Conservation (phyloP, 2,888 invertebrate species). For the Mechanitis mazaeus region DNA sequence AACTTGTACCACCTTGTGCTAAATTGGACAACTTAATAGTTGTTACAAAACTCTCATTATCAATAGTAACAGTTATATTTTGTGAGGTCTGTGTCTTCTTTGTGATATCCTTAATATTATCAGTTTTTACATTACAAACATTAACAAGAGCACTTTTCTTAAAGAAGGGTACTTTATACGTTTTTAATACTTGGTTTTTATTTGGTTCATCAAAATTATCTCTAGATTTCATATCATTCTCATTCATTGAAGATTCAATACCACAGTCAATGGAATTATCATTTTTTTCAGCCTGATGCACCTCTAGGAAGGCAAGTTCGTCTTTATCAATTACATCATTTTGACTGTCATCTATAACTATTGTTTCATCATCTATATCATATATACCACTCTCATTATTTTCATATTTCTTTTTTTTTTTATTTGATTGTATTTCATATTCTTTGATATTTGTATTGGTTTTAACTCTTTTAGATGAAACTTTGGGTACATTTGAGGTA, state of each 20-base stretch:
- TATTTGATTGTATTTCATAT: neutral
- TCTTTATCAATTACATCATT: slow-evolving; percentile 53
- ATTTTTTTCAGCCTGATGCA: slow-evolving; percentile 45
- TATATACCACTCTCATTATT: slow-evolving; percentile 53
- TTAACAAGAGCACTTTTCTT: slow-evolving; percentile 46
- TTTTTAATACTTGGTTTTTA: slow-evolving; percentile 8
- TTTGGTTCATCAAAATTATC: slow-evolving; percentile 4
- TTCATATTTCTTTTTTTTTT: slow-evolving; percentile 30
- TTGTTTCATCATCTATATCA: slow-evolving; percentile 46
- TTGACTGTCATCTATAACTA: slow-evolving; percentile 52
- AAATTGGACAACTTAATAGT: slow-evolving; percentile 41
- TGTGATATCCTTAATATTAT: neutral
- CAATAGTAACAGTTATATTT: slow-evolving; percentile 24
- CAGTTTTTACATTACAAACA: slow-evolving; percentile 39
- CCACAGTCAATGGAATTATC: neutral
- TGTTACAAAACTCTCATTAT: slow-evolving; percentile 23
- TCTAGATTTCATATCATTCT: slow-evolving; percentile 1
- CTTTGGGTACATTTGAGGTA: slow-evolving; percentile 24
- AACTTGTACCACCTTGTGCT: slow-evolving; percentile 25
- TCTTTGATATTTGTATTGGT: slow-evolving; percentile 13
- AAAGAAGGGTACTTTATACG: slow-evolving; percentile 49
- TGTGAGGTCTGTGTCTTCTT: slow-evolving; percentile 16
- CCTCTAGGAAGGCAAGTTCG: slow-evolving; percentile 50
- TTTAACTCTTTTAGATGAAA: slow-evolving; percentile 14
- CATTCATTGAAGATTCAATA: neutral